phyloP scores from a whole-genome alignment of 1,140 invertebrate species.

The Archivesica marissinica region DNA sequence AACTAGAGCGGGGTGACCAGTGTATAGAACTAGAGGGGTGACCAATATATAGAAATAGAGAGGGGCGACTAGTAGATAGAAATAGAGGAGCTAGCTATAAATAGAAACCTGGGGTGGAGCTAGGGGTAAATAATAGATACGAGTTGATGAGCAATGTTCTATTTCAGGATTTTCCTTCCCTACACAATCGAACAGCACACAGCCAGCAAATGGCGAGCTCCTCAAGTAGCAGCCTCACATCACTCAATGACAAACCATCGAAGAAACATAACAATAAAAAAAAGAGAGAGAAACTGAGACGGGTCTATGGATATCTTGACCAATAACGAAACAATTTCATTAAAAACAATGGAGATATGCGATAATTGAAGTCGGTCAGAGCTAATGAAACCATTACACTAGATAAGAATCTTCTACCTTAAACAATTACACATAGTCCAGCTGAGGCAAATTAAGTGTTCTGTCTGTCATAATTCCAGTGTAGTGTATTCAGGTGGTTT shows the following conservation, averaged over 20 bases:
- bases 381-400: too few relatives aligned
- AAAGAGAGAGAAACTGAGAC: slow-evolving; percentile 93
- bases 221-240: slow-evolving; percentile 25
- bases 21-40: background rate
- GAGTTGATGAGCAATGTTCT: background rate
- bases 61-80: background rate
- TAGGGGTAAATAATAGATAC: background rate
- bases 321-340: slow-evolving; percentile 27
- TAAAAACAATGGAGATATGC: too few relatives aligned
- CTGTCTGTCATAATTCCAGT: too few relatives aligned
- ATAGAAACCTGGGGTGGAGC: background rate
- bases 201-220: background rate
- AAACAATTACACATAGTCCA: too few relatives aligned
- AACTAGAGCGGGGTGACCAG: background rate
- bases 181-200: slow-evolving; percentile 23
- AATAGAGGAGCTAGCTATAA: background rate
- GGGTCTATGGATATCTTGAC: slow-evolving; percentile 90
- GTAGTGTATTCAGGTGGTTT: too few relatives aligned
- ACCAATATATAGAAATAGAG: background rate
- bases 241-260: slow-evolving; percentile 89
- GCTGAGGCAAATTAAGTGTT: too few relatives aligned
- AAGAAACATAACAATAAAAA: slow-evolving; percentile 92
- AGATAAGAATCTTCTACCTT: too few relatives aligned
- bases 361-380: too few relatives aligned
- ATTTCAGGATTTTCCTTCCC: slow-evolving; percentile 30